These are phyloP conservation scores for Dynastes maya DNA, from an alignment of 2,888 invertebrate species.

Conservation along the genomic window DNA sequence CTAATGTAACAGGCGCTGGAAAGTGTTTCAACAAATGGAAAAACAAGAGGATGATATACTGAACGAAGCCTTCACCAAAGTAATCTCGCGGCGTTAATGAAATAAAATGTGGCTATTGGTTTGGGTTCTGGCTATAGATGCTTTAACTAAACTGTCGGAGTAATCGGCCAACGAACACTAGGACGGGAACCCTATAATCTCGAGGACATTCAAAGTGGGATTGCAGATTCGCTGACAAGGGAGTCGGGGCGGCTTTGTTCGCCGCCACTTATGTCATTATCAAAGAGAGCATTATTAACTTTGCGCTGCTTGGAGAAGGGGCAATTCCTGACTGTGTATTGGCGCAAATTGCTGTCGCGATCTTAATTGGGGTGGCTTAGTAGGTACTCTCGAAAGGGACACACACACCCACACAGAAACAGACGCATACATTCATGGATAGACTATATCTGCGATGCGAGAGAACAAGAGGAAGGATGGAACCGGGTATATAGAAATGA, in stretches of 20 bases:
- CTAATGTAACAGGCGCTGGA: too few relatives aligned
- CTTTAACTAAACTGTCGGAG: constrained; percentile 18
- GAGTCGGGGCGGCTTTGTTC: constrained; percentile 37
- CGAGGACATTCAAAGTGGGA: constrained; percentile 28
- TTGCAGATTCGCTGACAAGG: constrained; percentile 41
- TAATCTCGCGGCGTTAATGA: neutral
- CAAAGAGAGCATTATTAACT: constrained; percentile 47
- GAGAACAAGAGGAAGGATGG: neutral
- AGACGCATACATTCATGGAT: too few relatives aligned
- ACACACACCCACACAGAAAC: neutral
- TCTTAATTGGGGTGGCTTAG: constrained; percentile 36
- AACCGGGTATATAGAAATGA: neutral
- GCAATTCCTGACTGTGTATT: constrained; percentile 27
- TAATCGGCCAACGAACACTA: constrained; percentile 5
- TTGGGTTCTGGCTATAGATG: constrained; percentile 7
- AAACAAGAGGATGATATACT: too few relatives aligned
- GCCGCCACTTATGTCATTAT: constrained; percentile 48
- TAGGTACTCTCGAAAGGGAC: constrained; percentile 9
- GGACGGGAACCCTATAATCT: constrained; percentile 31
- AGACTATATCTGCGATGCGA: neutral
- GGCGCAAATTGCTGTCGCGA: constrained; percentile 42
- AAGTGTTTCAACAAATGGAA: too few relatives aligned
- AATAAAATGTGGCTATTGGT: neutral
- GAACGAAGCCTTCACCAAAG: neutral
- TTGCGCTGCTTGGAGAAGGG: constrained; percentile 15